Conservation (phyloP, 2,797 vertebrate species). For the Alectoris magna region DNA sequence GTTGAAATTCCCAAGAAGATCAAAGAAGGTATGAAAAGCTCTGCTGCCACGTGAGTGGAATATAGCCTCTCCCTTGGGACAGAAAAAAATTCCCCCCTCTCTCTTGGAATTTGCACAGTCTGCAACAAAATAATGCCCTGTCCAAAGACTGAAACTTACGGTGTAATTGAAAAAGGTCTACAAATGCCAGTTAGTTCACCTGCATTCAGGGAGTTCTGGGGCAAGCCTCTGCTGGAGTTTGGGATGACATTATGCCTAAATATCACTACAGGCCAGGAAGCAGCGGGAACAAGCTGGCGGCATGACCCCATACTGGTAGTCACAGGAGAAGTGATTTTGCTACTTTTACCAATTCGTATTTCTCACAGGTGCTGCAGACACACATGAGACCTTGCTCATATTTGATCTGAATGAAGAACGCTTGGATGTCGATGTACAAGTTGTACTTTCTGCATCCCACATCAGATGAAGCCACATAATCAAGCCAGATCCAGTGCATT, state of each 20-base stretch:
- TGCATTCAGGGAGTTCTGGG: neutral
- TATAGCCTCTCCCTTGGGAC: neutral
- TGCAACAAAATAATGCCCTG: neutral
- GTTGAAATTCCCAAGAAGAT: neutral
- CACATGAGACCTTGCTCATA: neutral
- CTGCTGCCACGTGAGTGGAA: neutral
- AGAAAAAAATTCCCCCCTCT: neutral
- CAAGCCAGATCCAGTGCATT: neutral
- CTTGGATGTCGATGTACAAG: neutral
- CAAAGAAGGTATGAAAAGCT: neutral
- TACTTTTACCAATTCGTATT: fast-evolving
- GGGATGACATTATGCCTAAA: neutral
- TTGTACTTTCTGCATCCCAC: neutral
- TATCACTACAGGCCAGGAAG: neutral
- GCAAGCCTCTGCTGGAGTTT: neutral
- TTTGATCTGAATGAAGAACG: neutral
- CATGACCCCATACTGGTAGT: fast-evolving
- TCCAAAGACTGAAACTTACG: neutral
- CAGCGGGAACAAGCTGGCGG: neutral
- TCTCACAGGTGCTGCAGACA: neutral
- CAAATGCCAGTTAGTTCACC: fast-evolving
- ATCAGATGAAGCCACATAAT: neutral
- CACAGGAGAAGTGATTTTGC: neutral
- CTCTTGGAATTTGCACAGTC: neutral
- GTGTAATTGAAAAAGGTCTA: fast-evolving